Percentiles rank a stretch among this genome's conserved stretches.
Evolutionary conservation across 2,888 invertebrate genomes (phyloP).

Genomic region (Euplagia quadripunctaria): DNA sequence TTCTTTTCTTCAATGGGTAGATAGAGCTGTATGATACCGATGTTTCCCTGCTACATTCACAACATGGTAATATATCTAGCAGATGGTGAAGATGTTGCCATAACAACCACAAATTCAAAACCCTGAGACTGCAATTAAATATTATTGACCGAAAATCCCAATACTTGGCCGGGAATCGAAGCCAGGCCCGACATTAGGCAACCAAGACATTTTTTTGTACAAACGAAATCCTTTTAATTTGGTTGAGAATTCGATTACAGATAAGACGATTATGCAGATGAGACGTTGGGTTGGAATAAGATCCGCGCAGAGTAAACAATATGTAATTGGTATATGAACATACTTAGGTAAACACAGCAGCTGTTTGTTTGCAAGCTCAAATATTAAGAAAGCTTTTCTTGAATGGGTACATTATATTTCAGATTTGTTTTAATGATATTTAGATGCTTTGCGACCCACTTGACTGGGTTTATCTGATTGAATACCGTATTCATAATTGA

Average conservation of each 20-base stretch:
- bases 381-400: constrained; percentile 16
- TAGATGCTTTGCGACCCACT: background rate
- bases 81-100: background rate
- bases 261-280: constrained; percentile 35
- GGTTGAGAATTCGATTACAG: background rate
- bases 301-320: constrained; percentile 30
- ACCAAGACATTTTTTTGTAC: background rate
- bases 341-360: constrained; percentile 35
- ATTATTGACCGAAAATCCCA: too few species aligned
- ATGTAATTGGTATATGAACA: constrained; percentile 3
- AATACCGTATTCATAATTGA: background rate
- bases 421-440: background rate
- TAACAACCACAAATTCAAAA: background rate
- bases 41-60: too few species aligned
- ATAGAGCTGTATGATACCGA: too few species aligned
- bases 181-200: background rate
- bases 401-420: constrained; percentile 17
- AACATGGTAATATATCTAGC: background rate
- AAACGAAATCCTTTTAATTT: background rate
- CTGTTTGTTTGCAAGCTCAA: constrained; percentile 33
- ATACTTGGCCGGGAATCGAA: background rate
- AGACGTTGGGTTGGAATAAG: constrained; percentile 42
- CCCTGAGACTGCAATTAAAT: background rate
- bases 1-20: too few species aligned
- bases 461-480: background rate